Base-by-base conservation (phyloP, 1,140 invertebrate species). In the Drosophila pallidifrons region DNA sequence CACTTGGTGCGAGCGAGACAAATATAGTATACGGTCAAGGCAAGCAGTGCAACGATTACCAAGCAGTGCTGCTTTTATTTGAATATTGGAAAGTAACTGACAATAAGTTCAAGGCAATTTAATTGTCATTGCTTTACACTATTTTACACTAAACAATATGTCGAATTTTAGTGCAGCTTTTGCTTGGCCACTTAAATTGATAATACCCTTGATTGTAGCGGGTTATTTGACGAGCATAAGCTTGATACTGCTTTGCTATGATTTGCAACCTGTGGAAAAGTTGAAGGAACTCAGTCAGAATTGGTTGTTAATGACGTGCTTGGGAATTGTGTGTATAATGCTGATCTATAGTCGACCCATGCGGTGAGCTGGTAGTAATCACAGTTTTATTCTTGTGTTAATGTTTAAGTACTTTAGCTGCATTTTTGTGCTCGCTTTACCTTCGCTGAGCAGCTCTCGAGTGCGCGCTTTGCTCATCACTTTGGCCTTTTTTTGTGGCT, bases 21-120 rank as follows among this genome's bases (percentile, higher is more conserved):
- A 16, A 7, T 20, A 38, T 72, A 51, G n/a, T 11, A 3, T 20
- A 1, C 69, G 38, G 20, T 7, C 28, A 60, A 16, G 10, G 58
- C 0, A 6, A 47, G n/a, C 7, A 15, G 20, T 51, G 16, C 30
- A 8, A 5, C 7, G 30, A 1, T 32, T n/a, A 38, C 43, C 3
- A 25, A 25, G 20, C 20, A 25, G 20, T 25, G 20, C 3, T 0
- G 3, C 0, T 35, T 38, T 25, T 3, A 11, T 32, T 52, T 57
- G 35, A 43, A 72, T 30, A 6, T 16, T 16, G 5, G 38, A 54
- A 11, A 6, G 10, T 20, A 10, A 28, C 11, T n/a, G 25, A 54
- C 51, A 54, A n/a, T 38, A 38, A 38, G 3, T 32, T 35, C 13
- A 25, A 0, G 20, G 20, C 20, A 28, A 13, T 8, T 32, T 25